These are phyloP conservation scores for Chalcis sispes DNA, from an alignment of 2,888 invertebrate genomes.

Conservation along the genomic window DNA sequence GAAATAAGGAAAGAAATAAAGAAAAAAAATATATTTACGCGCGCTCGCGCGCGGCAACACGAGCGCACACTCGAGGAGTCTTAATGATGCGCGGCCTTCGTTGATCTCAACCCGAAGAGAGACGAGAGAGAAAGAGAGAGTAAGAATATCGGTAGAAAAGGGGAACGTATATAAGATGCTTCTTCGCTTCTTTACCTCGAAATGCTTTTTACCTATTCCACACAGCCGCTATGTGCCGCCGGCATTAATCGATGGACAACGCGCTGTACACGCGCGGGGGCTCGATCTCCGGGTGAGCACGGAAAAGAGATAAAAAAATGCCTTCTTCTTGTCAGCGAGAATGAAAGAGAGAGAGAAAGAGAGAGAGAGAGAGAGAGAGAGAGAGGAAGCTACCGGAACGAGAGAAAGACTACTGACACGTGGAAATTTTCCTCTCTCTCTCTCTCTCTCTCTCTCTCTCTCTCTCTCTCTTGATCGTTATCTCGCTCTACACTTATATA, in stretches of 20 bases:
- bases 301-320: not conserved
- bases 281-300: constrained; percentile 10
- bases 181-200: constrained; percentile 62
- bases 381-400: constrained; percentile 30
- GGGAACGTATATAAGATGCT: too few relatives aligned
- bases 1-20: constrained; percentile 60
- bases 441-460: not conserved
- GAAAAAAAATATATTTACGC: constrained; percentile 42
- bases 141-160: constrained; percentile 16
- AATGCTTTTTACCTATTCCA: constrained; percentile 60
- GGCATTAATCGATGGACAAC: constrained; percentile 60
- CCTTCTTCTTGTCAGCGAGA: not conserved
- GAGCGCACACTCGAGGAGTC: too few relatives aligned
- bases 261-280: constrained; percentile 19
- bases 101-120: constrained; percentile 42
- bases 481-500: not conserved
- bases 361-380: constrained; percentile 16
- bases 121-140: constrained; percentile 9
- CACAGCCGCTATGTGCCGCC: too few relatives aligned
- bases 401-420: constrained; percentile 14
- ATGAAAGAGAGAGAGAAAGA: constrained; percentile 4
- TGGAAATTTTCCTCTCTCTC: constrained; percentile 30
- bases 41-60: constrained; percentile 66
- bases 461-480: constrained; percentile 14
- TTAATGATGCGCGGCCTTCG: constrained; percentile 71